Evolutionary conservation across 2,797 vertebrate genomes (phyloP), one percentile per base, ranked within the genome.

Genomic region (Furcifer pardalis): DNA sequence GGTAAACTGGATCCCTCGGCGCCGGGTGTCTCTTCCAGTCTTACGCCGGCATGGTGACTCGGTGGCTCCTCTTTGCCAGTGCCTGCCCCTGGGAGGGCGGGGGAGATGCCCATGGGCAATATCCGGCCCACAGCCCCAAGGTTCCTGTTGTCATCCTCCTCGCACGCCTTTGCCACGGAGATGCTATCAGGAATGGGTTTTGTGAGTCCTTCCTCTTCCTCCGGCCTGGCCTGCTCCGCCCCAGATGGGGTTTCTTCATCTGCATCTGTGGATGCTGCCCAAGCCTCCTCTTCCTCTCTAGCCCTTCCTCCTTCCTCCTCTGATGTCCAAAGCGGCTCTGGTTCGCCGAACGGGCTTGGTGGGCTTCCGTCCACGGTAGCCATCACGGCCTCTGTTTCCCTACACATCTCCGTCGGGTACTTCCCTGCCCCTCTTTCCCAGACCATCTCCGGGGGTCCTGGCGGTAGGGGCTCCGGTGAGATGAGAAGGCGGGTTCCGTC

Each of bases 301-400:
- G 44, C 2, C 83, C 88, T 63, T 84, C 85, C 23, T 88, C 56
- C 30, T 44, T 83, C 82, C 92, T 75, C 71, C 77, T 69, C 60
- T 4, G 30, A 21, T n/a, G 44, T 91, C 85, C 0, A 87, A 82
- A 73, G 92, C 56, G 3, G 35, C 32, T 85, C 89, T 1, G 2
- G 23, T 15, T 21, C 49, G 25, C 46, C 68, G 71, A 25, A 3
- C 90, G 91, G 68, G 90, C 84, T 89, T 90, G 89, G 86, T 17
- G 21, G 37, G 1, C 7, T 37, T 10, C 89, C 89, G 49, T 86
- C 84, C 86, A 81, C 37, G 80, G 79, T 77, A 81, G 72, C 15
- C 32, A 1, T 60, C 25, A 25, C 46, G 23, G 23, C n/a, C 15
- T 7, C 66, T 7, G 56, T 8, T 60, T 25, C 60, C 69, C 12